Base-by-base conservation (phyloP, 1,140 invertebrate genomes). In the Drosophila albomicans region DNA sequence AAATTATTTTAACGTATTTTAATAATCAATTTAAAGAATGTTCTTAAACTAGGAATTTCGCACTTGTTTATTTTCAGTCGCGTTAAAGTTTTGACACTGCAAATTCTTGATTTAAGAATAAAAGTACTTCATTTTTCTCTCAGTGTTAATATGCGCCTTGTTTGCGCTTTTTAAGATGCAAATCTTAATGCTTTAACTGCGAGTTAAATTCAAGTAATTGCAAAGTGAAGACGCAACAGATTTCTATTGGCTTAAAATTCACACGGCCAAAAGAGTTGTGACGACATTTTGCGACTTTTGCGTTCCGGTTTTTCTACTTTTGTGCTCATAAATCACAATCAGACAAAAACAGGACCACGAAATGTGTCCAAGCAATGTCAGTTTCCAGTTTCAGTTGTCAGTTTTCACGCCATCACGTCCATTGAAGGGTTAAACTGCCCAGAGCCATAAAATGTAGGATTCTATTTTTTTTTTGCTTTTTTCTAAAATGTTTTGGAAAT, bases 391-490 rank as follows among this genome's bases (percentile, higher is more conserved):
- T 61, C 8, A 41, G 67, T 25, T 58, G 69, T 64, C 41, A 59
- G 32, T 46, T 64, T 79, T 73, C 74, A 78, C 73, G 57, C 62
- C 65, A 68, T 52, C n/a, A 28, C 70, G 72, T 77, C 67, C 66
- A 71, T 74, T 77, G 85, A 89, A 89, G 85, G 85, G 85, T 89
- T 89, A 89, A 89, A 72, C 86, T 89, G 86, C 76, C 85, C 86
- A 57, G 68, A 67, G 78, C 67, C 86, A 70, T 89, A 89, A 89
- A 89, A 79, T 81, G 72, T 74, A 69, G 85, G 86, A 81, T 90
- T 88, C 87, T 68, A 25, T 25, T 20, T 20, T 20, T 20, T 20
- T 8, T 8, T 76, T 52, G 25, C 1, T 30, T 78, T 81, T 52
- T 78, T 81, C 30, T 63, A 54, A 64, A 73, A 64, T 71, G 78